Conservation (phyloP, 2,888 invertebrate genomes). For the Acanthosepion lycidas region DNA sequence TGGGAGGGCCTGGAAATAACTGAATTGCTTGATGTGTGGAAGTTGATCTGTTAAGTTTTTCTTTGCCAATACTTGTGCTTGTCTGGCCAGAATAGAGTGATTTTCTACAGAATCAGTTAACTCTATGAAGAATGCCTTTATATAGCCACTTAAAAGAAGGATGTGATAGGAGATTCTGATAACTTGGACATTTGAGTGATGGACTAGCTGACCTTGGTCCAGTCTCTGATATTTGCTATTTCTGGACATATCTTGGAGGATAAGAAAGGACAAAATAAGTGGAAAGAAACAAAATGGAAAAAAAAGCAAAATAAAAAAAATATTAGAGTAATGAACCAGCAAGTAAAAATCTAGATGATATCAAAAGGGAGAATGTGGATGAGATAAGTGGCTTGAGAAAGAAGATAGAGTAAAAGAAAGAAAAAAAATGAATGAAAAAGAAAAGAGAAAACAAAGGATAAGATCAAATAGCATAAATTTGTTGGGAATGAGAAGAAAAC, state of each 20-base stretch:
- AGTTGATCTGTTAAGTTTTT: neutral
- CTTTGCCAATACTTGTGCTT: neutral
- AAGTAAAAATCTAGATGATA: neutral
- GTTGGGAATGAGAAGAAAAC: too few relatives aligned
- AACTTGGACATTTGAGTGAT: neutral
- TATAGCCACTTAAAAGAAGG: neutral
- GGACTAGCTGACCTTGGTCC: constrained; percentile 18
- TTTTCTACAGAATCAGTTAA: constrained; percentile 20
- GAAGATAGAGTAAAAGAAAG: neutral
- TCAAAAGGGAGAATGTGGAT: neutral
- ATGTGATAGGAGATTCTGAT: neutral
- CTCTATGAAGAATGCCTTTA: neutral
- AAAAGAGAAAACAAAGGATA: too few relatives aligned
- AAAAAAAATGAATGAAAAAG: too few relatives aligned
- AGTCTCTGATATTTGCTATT: constrained; percentile 2
- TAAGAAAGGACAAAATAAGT: neutral
- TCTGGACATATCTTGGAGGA: neutral
- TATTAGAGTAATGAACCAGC: neutral
- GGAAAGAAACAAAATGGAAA: neutral
- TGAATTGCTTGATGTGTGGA: neutral
- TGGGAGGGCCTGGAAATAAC: neutral
- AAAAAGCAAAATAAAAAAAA: neutral
- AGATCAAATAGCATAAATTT: too few relatives aligned
- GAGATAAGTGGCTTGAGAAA: neutral
- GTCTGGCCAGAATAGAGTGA: neutral